phyloP scores from a whole-genome alignment of 2,888 invertebrate species.

The Caenorhabditis angaria region DNA sequence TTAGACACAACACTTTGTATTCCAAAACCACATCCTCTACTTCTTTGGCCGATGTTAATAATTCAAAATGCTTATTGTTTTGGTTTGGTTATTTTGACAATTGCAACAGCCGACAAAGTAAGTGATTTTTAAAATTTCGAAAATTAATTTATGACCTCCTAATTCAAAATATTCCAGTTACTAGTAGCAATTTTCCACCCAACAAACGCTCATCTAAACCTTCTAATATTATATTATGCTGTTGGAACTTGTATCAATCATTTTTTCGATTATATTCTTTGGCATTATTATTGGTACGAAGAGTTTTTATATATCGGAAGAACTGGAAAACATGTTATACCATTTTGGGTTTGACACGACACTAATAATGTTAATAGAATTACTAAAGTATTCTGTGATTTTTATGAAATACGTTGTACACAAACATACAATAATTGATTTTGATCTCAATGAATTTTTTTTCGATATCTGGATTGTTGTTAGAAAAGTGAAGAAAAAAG shows the following conservation, averaged over 20 bases:
- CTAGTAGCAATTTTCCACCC: slow-evolving; percentile 60
- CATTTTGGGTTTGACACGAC: slow-evolving; percentile 58
- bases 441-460: too few species aligned
- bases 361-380: too few species aligned
- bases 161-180: slow-evolving; percentile 42
- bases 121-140: too few species aligned
- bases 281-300: slow-evolving; percentile 66
- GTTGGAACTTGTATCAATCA: slow-evolving; percentile 60
- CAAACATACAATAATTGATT: too few species aligned
- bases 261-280: slow-evolving; percentile 62
- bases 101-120: slow-evolving; percentile 58
- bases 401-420: too few species aligned
- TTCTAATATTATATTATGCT: slow-evolving; percentile 58
- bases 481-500: too few species aligned
- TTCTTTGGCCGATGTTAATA: slow-evolving; percentile 61
- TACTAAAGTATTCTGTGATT: too few species aligned
- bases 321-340: slow-evolving; percentile 60
- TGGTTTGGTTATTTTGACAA: slow-evolving; percentile 65
- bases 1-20: slow-evolving; percentile 48
- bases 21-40: slow-evolving; percentile 56
- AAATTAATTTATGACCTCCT: too few species aligned
- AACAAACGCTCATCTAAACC: slow-evolving; percentile 57
- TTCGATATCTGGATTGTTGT: too few species aligned
- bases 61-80: slow-evolving; percentile 68
- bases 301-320: slow-evolving; percentile 57